Percentiles rank a stretch among this genome's conserved stretches.
Conservation (phyloP, 2,113 vertebrate genomes). For the Orcinus orca region DNA sequence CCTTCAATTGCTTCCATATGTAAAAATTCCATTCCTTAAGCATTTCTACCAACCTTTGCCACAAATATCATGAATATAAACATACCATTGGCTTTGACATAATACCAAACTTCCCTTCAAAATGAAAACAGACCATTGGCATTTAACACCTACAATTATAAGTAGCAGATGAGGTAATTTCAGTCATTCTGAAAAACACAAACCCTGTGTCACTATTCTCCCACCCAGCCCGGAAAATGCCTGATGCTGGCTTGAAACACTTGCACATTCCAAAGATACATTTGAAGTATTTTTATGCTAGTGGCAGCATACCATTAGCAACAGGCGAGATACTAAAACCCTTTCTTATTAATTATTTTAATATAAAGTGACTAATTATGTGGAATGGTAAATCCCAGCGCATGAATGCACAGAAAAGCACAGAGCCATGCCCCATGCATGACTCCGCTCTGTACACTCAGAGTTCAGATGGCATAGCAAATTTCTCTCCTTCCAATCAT, state of each 20-base stretch:
- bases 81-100: conserved; percentile 14
- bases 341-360: conserved; percentile 62
- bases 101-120: conserved; percentile 41
- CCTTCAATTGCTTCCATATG: conserved; percentile 33
- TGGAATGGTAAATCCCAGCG: not conserved
- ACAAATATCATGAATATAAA: not conserved
- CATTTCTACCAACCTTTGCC: not conserved
- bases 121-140: conserved; percentile 50
- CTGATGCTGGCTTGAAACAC: not conserved
- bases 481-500: conserved; percentile 30
- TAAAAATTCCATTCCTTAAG: conserved; percentile 11
- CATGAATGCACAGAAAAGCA: conserved; percentile 9
- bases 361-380: conserved; percentile 57
- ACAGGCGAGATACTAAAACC: not conserved
- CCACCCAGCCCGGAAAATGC: not conserved
- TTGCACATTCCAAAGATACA: not conserved
- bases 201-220: not conserved
- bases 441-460: not conserved
- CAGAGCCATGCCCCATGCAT: not conserved
- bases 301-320: not conserved
- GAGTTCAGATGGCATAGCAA: conserved; percentile 55
- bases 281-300: not conserved
- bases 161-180: conserved; percentile 39
- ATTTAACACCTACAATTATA: conserved; percentile 48
- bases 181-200: conserved; percentile 16